Evolutionary conservation across 2,113 vertebrate species (phyloP).

Genomic region (Cettia cetti): DNA sequence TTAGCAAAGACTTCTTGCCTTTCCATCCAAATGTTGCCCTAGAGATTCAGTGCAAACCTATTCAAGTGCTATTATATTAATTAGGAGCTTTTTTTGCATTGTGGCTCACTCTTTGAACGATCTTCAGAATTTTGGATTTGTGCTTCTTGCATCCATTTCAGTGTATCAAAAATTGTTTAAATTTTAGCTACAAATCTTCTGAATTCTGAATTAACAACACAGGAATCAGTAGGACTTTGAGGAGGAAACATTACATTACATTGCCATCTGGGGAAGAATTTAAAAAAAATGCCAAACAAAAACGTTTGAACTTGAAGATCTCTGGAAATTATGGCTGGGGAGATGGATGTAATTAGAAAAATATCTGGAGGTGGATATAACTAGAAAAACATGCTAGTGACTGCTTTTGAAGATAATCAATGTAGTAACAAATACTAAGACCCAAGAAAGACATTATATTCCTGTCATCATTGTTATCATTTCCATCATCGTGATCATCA

Average conservation of each 20-base stretch:
- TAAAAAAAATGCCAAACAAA: background rate
- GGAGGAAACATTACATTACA: background rate
- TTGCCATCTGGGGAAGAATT: background rate
- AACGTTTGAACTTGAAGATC: background rate
- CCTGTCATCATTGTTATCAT: background rate
- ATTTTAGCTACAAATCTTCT: background rate
- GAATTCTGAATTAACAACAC: background rate
- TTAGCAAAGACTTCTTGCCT: background rate
- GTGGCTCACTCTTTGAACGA: background rate
- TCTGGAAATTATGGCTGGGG: background rate
- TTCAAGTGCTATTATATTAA: background rate
- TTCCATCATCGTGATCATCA: rapidly evolving
- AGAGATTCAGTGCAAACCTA: background rate
- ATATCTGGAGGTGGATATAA: background rate
- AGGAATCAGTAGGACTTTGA: background rate
- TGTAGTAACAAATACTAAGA: background rate
- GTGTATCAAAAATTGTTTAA: background rate
- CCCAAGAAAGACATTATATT: background rate
- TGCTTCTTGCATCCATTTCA: background rate
- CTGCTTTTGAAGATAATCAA: background rate
- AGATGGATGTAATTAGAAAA: background rate
- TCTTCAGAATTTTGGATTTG: background rate
- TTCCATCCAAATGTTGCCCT: background rate
- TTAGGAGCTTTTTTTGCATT: background rate
- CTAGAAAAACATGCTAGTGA: background rate